Evolutionary conservation across 2,113 vertebrate species (phyloP), one percentile per base, ranked within the genome.

Genomic region (Trogon melanurus): DNA sequence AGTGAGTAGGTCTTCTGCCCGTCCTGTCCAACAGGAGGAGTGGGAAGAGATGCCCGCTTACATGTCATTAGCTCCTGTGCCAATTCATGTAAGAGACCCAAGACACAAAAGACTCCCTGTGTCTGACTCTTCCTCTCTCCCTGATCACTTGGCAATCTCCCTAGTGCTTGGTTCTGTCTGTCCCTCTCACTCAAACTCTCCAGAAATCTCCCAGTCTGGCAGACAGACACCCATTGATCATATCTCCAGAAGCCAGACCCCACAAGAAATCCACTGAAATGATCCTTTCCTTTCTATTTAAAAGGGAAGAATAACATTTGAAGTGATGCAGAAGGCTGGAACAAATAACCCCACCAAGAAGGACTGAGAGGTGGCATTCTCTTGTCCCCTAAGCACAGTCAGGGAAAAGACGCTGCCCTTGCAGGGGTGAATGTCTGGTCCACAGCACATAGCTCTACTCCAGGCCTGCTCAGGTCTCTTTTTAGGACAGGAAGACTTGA

Each of bases 191-290:
- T 64, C 14, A 50, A 60, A 71, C 47, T 67, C 47, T 56, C 16
- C 72, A 81, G 73, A 83, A 79, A 54, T 85, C 12, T 83, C 62
- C 51, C 64, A 74, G 30, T 26, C 47, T 54, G 79, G 65, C 79
- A 94, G 66, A 41, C 89, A 97, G 92, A 51, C 74, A 96, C 76
- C 60, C 45, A 54, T 87, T 96, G 94, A 85, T 85, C 60, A 15
- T 27, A 54, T 83, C 92, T 89, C 79, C 93, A 86, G 92, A 79
- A 89, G 70, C 75, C 79, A 94, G 84, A 96, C 85, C 67, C 89
- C 91, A 74, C 69, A 66, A 93, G 76, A 95, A 93, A 85, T 44
- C 70, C 89, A 96, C 79, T 60, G 83, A 95, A 92, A 91, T 1
- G 2, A 30, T 79, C 66, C 54, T 61, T 87, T 93, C 44, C 48